Percentiles rank a stretch among this genome's conserved stretches.
Conservation (phyloP, 1,140 invertebrate genomes). For the Carcinoscorpius rotundicauda region DNA sequence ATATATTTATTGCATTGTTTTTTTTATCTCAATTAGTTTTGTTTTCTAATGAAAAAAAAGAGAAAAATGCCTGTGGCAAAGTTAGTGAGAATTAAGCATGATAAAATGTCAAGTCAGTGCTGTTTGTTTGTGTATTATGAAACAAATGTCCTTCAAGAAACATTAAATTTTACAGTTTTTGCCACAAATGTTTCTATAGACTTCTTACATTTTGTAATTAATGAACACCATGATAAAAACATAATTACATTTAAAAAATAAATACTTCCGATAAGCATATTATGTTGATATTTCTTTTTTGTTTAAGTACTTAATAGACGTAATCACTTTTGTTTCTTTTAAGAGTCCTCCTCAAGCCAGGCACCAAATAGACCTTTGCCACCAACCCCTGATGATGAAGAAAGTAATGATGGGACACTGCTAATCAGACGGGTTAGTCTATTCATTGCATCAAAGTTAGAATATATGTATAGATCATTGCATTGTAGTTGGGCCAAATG, state of each 20-base stretch:
- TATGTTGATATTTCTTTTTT: background rate
- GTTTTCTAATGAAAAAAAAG: background rate
- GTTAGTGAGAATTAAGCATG: background rate
- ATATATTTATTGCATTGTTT: no score
- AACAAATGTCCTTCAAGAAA: no score
- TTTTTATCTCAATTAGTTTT: background rate
- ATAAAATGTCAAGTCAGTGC: background rate
- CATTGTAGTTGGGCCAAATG: no score
- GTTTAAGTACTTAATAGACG: background rate
- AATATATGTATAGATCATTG: no score
- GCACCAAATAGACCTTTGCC: conserved; percentile 44
- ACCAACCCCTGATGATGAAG: conserved; percentile 57
- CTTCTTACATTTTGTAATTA: conserved; percentile 1
- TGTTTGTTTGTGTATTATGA: background rate
- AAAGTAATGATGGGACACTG: conserved; percentile 71
- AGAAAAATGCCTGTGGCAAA: background rate
- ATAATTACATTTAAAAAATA: conserved; percentile 1
- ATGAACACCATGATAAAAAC: background rate
- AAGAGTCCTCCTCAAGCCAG: conserved; percentile 18
- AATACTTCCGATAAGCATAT: background rate
- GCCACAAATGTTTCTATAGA: background rate
- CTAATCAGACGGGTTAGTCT: conserved; percentile 73
- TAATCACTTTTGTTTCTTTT: background rate
- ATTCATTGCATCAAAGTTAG: background rate
- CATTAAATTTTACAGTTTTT: background rate